Percentiles rank a stretch among this genome's conserved stretches.
Conservation (phyloP, 1,140 invertebrate genomes). For the Cydia amplana region DNA sequence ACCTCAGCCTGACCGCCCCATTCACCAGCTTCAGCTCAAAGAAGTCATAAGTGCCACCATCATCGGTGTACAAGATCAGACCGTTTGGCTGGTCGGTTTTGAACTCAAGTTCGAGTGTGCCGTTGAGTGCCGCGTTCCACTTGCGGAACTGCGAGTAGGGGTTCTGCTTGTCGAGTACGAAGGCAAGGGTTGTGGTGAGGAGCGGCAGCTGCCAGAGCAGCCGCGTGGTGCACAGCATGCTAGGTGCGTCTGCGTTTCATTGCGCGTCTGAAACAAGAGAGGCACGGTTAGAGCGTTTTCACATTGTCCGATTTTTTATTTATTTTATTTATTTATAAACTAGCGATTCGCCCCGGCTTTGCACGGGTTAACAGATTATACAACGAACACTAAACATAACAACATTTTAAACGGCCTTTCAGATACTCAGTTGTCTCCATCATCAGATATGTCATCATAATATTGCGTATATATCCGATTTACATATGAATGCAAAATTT, state of each 20-base stretch:
- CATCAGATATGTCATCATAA: too few relatives aligned
- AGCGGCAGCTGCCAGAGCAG: conserved; percentile 69
- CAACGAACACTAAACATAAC: too few relatives aligned
- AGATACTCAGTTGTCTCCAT: too few relatives aligned
- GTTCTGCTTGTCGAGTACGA: conserved; percentile 90
- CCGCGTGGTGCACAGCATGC: conserved; percentile 53
- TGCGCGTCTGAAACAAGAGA: conserved; percentile 5
- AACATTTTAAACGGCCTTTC: too few relatives aligned
- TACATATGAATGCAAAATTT: too few relatives aligned
- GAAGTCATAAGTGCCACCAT: conserved; percentile 96
- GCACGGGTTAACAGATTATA: too few relatives aligned
- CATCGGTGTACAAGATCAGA: conserved; percentile 94
- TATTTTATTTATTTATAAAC: too few relatives aligned
- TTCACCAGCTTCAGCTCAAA: conserved; percentile 97
- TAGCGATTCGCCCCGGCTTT: too few relatives aligned
- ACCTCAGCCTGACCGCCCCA: conserved; percentile 91
- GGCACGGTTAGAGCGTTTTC: too few relatives aligned
- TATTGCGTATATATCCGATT: too few relatives aligned
- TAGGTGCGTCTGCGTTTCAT: conserved; percentile 23
- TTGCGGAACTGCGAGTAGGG: conserved; percentile 94
- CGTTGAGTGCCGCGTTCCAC: conserved; percentile 93
- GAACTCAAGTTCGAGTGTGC: conserved; percentile 94
- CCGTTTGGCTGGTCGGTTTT: conserved; percentile 94
- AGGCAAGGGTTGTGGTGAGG: conserved; percentile 76
- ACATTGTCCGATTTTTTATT: too few relatives aligned